Base-by-base conservation (phyloP, 2,888 invertebrate species). In the Stenoptilia bipunctidactyla region DNA sequence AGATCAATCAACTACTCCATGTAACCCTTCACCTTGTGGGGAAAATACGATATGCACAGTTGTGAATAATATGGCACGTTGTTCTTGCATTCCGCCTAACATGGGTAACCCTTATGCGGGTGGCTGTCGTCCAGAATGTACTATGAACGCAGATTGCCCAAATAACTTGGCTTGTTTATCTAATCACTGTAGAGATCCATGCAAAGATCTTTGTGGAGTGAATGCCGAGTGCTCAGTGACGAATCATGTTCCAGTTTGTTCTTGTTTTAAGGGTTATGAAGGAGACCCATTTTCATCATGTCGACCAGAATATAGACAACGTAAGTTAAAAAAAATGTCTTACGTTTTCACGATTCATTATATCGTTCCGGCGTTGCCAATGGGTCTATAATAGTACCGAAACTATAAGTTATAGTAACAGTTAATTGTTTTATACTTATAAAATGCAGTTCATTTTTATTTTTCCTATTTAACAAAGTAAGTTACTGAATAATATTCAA, bases 261-360 rank as follows among this genome's bases (percentile, higher is more conserved):
- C 90, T 30, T 96, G 96, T 55, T 75, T 88, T 20, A 86, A 85
- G 46, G 93, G 93, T 15, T 91, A 88, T 53, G 87, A 89, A 49
- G 95, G 95, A 8, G 92, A 95, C 86, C 94, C 95, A 35, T 93
- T 93, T 62, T 88, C 88, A 12, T 89, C 91, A 3, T 94, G 94
- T 60, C 88, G 90, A 50, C 85, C 75, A 49, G 84, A 85, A 59
- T 77, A 84, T 44, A 58, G 65, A 49, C 65, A 71, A 66, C 70
- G 90, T 90, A 84, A 86, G 88, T 85, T 13, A n/a, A n/a, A n/a
- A n/a, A n/a, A n/a, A n/a, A n/a, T n/a, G n/a, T n/a, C n/a, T n/a
- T n/a, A n/a, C n/a, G n/a, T n/a, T n/a, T n/a, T n/a, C n/a, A n/a
- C n/a, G n/a, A n/a, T n/a, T n/a, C n/a, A n/a, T n/a, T n/a, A n/a